Evolutionary conservation across 2,797 vertebrate genomes (phyloP), one percentile per base, ranked within the genome.

Genomic region (Acrossocheilus fasciatus): DNA sequence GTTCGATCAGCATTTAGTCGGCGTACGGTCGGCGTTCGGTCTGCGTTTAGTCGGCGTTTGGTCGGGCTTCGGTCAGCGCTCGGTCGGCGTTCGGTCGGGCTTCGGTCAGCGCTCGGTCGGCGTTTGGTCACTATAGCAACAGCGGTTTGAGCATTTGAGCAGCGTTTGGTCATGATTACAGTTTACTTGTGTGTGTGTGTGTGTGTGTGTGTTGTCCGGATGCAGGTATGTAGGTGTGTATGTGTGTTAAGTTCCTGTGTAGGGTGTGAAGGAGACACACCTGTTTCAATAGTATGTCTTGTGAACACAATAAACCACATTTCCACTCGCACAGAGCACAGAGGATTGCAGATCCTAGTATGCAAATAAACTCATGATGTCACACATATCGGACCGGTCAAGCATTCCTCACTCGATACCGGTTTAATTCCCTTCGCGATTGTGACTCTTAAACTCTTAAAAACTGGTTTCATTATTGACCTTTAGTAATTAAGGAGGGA

Each of bases 221-320:
- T 2, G 6, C 43, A 43, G 70, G 70, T 74, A 74, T 74, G 70
- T 74, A 47, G 70, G 69, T 78, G 70, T 36, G 82, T 84, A n/a
- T 83, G 74, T 83, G 66, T 84, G 70, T n/a, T 52, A 64, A 90
- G 91, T 91, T 84, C 84, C 91, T 85, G 73, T 36, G 64, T 17
- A 89, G 91, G 93, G 94, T 89, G 95, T 93, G 93, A 4, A 18
- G 52, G 73, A 1, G 89, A 90, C 94, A 93, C 95, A 92, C 95
- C 93, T 89, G 88, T 88, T 78, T 75, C 70, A 83, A 0, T 47
- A 79, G 94, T 92, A 94, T n/a, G 23, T 64, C 11, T 6, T 64
- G 4, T 30, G n/a, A 64, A 93, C 93, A 93, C 88, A 81, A 89
- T 6, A 78, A 87, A 87, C 89, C 82, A 68, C 89, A 86, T 88